Conservation (phyloP, 2,888 invertebrate genomes). For the Drosophila lutescens region DNA sequence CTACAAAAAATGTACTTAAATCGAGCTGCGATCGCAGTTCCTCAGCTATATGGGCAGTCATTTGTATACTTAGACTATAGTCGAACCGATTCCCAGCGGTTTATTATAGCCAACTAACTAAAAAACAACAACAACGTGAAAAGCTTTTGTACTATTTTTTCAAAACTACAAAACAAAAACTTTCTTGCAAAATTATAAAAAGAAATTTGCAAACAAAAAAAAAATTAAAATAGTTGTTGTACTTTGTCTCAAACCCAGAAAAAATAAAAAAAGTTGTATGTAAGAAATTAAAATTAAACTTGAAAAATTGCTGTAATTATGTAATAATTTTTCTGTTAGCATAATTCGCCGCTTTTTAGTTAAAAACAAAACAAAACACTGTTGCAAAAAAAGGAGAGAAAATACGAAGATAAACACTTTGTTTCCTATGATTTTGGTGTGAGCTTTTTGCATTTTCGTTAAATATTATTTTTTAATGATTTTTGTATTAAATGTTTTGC, state of each 20-base stretch:
- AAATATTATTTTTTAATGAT: constrained; percentile 67
- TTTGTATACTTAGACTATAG: constrained; percentile 69
- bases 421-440: constrained; percentile 78
- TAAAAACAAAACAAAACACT: constrained; percentile 51
- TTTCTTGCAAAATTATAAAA: constrained; percentile 51
- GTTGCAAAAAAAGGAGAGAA: constrained; percentile 49
- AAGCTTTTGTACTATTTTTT: constrained; percentile 81
- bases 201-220: constrained; percentile 50
- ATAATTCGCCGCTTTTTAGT: constrained; percentile 77
- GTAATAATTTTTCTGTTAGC: constrained; percentile 66
- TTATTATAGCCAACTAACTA: constrained; percentile 60
- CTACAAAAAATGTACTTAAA: constrained; percentile 68
- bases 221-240: constrained; percentile 75
- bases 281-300: constrained; percentile 58
- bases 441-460: constrained; percentile 74
- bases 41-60: constrained; percentile 83
- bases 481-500: constrained; percentile 68
- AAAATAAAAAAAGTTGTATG: constrained; percentile 51
- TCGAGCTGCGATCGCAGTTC: constrained; percentile 60
- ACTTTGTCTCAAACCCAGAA: constrained; percentile 74
- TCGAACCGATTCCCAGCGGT: constrained; percentile 50
- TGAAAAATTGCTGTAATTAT: constrained; percentile 68
- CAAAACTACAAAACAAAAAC: constrained; percentile 53
- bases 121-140: constrained; percentile 64
- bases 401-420: constrained; percentile 50